These are phyloP conservation scores for Coelopa pilipes DNA, from an alignment of 2,888 invertebrate genomes.

Conservation along the genomic window DNA sequence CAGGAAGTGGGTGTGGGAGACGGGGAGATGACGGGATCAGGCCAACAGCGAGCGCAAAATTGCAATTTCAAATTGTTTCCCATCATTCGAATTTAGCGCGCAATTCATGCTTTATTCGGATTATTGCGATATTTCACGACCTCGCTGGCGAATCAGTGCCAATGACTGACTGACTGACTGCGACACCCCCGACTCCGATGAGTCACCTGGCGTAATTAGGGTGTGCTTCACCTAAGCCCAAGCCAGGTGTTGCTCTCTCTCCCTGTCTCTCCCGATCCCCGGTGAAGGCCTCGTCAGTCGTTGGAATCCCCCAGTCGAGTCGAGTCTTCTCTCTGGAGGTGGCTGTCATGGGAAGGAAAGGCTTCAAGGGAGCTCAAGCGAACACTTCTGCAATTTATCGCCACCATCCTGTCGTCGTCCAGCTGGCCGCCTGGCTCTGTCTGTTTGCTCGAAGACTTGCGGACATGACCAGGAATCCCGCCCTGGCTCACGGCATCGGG, in stretches of 20 bases:
- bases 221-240: not conserved
- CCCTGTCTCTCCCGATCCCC: not conserved
- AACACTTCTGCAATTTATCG: too few relatives aligned
- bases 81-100: slow-evolving; percentile 45
- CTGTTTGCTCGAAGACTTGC: too few relatives aligned
- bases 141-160: slow-evolving; percentile 38
- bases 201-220: not conserved
- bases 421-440: too few relatives aligned
- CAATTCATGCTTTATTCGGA: slow-evolving; percentile 46
- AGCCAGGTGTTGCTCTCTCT: not conserved
- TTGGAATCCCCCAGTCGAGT: not conserved
- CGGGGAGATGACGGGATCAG: too few relatives aligned
- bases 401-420: too few relatives aligned
- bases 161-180: slow-evolving; percentile 37
- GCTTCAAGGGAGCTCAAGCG: too few relatives aligned
- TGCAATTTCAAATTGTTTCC: slow-evolving; percentile 45
- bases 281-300: not conserved
- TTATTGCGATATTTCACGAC: slow-evolving; percentile 33
- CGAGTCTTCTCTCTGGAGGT: too few relatives aligned
- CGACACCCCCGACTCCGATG: too few relatives aligned
- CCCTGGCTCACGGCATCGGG: too few relatives aligned
- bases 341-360: too few relatives aligned
- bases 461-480: too few relatives aligned
- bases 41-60: slow-evolving; percentile 24
- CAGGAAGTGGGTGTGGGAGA: too few relatives aligned